A percentile compares a stretch with the other conserved stretches of the same genome.
Evolutionary conservation across 92 coral and sea anemone species (phyloP).

Genomic region (Chrysogorgia sp.): DNA sequence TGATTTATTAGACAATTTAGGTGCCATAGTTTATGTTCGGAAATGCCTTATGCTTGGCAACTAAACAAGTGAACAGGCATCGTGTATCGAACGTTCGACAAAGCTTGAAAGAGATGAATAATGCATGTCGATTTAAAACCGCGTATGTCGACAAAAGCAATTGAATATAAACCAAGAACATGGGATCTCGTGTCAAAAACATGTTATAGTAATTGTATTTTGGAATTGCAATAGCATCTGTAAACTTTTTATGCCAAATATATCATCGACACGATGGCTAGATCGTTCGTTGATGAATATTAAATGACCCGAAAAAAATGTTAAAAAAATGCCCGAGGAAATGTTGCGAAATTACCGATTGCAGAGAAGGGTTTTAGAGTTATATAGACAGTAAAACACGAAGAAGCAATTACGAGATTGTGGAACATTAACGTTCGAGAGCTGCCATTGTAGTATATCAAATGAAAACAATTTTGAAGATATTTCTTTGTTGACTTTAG

Average conservation of each 20-base stretch:
- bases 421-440: not conserved
- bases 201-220: no score
- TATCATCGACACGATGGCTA: no score
- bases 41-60: not conserved
- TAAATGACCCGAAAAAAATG: not conserved
- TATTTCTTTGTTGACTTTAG: conserved; percentile 43
- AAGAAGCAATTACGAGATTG: not conserved
- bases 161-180: not conserved
- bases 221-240: no score
- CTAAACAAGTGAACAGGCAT: not conserved
- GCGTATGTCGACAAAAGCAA: not conserved
- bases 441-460: not conserved
- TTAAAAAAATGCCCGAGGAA: not conserved
- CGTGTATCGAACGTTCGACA: not conserved
- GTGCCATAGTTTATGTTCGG: not conserved
- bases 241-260: no score
- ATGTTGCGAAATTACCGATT: not conserved
- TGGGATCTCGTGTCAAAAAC: not conserved
- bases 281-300: not conserved
- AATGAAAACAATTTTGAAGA: conserved; percentile 42
- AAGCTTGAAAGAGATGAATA: not conserved
- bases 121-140: not conserved
- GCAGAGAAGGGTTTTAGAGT: not conserved
- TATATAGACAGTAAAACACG: not conserved
- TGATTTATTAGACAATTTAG: conserved; percentile 8